Base-by-base conservation (phyloP, 2,113 vertebrate species). In the Shinisaurus crocodilurus region DNA sequence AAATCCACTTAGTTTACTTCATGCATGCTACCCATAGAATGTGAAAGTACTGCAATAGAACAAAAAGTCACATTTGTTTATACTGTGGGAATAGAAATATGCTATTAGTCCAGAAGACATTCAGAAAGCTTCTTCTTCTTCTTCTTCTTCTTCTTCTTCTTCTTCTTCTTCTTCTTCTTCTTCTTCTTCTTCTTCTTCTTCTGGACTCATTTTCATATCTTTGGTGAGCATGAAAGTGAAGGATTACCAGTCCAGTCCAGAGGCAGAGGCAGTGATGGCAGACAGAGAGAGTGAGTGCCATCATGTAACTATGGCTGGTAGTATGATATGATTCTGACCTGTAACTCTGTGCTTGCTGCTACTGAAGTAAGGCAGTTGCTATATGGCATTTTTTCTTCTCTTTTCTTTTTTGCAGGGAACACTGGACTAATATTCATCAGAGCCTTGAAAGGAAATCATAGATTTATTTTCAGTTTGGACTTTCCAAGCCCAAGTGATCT, bases 391-490 rank as follows among this genome's bases (percentile, higher is more conserved):
- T 13, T 70, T 85, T 69, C 12, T 5, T 50, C 25, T 67, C 48
- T 84, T 15, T 74, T 77, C 88, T 91, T 88, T 63, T 70, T 15
- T 69, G 29, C 57, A 0, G 67, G 74, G 63, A 85, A 91, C 54
- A 88, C 48, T 85, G 90, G 76, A 93, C 84, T 75, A 67, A 27
- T 34, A 83, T 60, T 0, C 0, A 90, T 79, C 54, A 74, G 40
- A 37, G 37, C n/a, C 54, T 45, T 79, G 57, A 65, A 79, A 65
- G 50, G 2, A 1, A 87, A 63, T 27, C 5, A 43, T 1, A 82
- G 67, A 54, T 74, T 60, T 82, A 32, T 74, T 82, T 69, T 88
- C 45, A 79, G 54, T 79, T 70, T 70, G n/a, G n/a, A 74, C 50
- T 75, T 63, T 15, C 69, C 50, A 57, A 83, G 29, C 69, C 20